Evolutionary conservation across 2,797 vertebrate genomes (phyloP), one percentile per base, ranked within the genome.

Genomic region (Catamblyrhynchus diadema): DNA sequence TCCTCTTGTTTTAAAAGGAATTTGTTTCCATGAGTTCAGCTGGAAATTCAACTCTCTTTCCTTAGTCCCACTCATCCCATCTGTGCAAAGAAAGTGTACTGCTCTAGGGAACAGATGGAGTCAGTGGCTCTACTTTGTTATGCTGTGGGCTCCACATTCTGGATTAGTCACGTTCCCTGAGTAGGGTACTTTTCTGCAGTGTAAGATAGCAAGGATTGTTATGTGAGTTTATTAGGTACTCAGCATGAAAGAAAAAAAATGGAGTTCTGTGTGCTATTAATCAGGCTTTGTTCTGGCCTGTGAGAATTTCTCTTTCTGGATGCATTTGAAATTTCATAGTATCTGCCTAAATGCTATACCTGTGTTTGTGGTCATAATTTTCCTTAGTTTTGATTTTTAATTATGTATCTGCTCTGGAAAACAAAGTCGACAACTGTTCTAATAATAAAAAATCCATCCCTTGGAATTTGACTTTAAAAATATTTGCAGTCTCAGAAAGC

Each of bases 81-180:
- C 86, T 95, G 83, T 86, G 71, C 79, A 32, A 72, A 57, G 87
- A 82, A 92, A 47, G 53, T 39, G 12, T 45, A 28, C 28, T 89
- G 79, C 74, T 87, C 35, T n/a, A 47, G 62, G 75, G 74, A 93
- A 73, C 93, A 95, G 88, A 91, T 92, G 88, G 90, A 93, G 39
- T 65, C 62, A 61, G 62, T 84, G 74, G 47, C 59, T 67, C 50
- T 64, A 25, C 57, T 89, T 69, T 79, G 59, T 84, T 91, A 28
- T 93, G 51, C 51, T 59, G 42, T 80, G 87, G 48, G 39, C 66
- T 84, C 24, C n/a, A 14, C 25, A 4, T 71, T 80, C 44, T 47
- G 74, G 50, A 32, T 91, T 54, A 72, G 48, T 83, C 74, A 73
- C 1, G 0, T 75, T 95, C 37, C 33, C 57, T 44, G 47, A 86